A percentile compares a stretch with the other conserved stretches of the same genome.
Evolutionary conservation across 53 echinoderm and acorn worm genomes (phyloP).

Genomic region (Patiria pectinifera): DNA sequence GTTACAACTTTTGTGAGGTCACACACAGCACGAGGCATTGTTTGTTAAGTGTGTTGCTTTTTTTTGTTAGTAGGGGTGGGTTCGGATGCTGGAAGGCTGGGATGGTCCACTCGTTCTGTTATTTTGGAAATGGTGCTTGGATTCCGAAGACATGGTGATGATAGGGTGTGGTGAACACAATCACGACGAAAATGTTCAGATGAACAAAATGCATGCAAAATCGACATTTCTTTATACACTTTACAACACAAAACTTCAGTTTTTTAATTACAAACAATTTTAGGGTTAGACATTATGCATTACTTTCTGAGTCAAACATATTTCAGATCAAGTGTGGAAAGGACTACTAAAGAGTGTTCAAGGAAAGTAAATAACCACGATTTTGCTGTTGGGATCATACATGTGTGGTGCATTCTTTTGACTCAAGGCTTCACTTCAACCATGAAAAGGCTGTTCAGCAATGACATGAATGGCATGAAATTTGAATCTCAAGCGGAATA

Average conservation of each 20-base stretch:
- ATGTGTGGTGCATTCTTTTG: background rate
- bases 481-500: background rate
- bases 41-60: background rate
- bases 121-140: constrained; percentile 1
- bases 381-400: background rate
- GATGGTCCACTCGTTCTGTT: background rate
- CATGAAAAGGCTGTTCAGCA: background rate
- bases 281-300: no score
- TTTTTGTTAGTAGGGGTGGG: constrained; percentile 29
- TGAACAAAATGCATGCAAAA: background rate
- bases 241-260: no score
- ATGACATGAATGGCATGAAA: background rate
- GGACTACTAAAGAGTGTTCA: no score
- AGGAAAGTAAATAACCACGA: no score
- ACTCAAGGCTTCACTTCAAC: background rate
- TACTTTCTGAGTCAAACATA: no score
- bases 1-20: constrained; percentile 12
- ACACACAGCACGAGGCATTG: constrained; percentile 32
- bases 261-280: background rate
- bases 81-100: background rate
- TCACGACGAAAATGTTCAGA: background rate
- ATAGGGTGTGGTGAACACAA: background rate
- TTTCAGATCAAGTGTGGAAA: no score
- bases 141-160: background rate
- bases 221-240: no score